A percentile compares a stretch with the other conserved stretches of the same genome.
phyloP scores from a whole-genome alignment of 2,113 vertebrate genomes.

The Agapornis roseicollis region DNA sequence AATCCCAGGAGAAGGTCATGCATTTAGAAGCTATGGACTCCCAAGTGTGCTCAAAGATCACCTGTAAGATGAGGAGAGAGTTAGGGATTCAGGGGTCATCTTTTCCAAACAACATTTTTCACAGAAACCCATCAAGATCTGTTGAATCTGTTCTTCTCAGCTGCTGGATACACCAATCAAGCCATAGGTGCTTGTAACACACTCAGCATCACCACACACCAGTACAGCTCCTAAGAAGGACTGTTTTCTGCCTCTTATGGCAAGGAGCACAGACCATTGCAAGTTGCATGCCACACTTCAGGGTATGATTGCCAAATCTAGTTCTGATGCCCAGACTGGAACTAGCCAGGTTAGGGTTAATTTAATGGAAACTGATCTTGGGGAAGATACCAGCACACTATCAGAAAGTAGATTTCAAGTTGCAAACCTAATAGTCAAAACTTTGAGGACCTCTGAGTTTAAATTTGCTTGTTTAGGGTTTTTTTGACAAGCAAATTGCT shows the following conservation, averaged over 20 bases:
- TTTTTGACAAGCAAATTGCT: neutral
- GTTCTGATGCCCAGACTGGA: neutral
- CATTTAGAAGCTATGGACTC: neutral
- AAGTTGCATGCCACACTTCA: neutral
- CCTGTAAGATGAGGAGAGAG: slow-evolving; percentile 38
- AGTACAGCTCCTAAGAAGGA: neutral
- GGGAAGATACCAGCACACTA: neutral
- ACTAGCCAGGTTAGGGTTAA: neutral
- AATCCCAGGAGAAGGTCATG: neutral
- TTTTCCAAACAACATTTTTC: neutral
- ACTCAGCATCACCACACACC: neutral
- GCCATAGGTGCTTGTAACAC: neutral
- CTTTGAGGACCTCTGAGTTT: neutral
- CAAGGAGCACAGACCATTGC: neutral
- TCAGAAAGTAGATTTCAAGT: neutral
- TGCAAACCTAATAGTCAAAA: neutral
- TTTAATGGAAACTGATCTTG: neutral
- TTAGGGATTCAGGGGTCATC: neutral
- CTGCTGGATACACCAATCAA: neutral
- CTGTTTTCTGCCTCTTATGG: neutral
- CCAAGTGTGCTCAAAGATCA: neutral
- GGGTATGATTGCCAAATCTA: neutral
- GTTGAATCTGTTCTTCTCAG: neutral
- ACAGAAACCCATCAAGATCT: neutral
- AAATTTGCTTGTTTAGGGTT: neutral